Evolutionary conservation across 2,888 invertebrate species (phyloP), one percentile per base, ranked within the genome.

Genomic region (Mythimna pallens): DNA sequence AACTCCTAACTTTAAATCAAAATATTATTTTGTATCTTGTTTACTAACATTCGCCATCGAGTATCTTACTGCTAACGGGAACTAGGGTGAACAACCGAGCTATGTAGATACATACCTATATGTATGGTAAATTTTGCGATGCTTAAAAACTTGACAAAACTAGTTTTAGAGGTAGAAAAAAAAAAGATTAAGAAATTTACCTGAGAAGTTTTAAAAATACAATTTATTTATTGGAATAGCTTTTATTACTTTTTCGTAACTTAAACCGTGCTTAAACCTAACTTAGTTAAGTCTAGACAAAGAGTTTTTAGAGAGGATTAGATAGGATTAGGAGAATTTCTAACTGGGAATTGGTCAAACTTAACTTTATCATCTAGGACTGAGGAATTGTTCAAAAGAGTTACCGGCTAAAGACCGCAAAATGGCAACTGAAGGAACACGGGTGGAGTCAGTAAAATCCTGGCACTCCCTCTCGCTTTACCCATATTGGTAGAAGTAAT

Each of bases 31-130:
- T 17, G 68, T 71, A 76, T 78, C 75, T 83, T 86, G 85, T 86
- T 86, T 86, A 86, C 83, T 57, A 86, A 86, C 85, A 86, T 64
- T 67, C 63, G 59, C n/a, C 5, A 20, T 47, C 1, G 65, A 70
- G 62, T 73, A 47, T 70, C 65, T 65, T 50, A 63, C 40, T 25
- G 6, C 34, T 86, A 85, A 86, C 85, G 86, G 81, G 77, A 74
- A 14, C 50, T 43, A 20, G 69, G 87, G 85, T 86, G 65, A 86
- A 85, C 43, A 83, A 76, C 85, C 80, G 62, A n/a, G 63, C 67
- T 64, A 76, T 34, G 30, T 65, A 30, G 34, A 54, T 36, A 58
- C 68, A 36, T 68, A 43, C 70, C 67, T 64, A 62, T 67, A 40
- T 61, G 36, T 66, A 67, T 78, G 64, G 62, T 71, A 62, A 62